Percentiles rank a stretch among this genome's conserved stretches.
Conservation (phyloP, 2,113 vertebrate species). For the Tonatia bakeri region DNA sequence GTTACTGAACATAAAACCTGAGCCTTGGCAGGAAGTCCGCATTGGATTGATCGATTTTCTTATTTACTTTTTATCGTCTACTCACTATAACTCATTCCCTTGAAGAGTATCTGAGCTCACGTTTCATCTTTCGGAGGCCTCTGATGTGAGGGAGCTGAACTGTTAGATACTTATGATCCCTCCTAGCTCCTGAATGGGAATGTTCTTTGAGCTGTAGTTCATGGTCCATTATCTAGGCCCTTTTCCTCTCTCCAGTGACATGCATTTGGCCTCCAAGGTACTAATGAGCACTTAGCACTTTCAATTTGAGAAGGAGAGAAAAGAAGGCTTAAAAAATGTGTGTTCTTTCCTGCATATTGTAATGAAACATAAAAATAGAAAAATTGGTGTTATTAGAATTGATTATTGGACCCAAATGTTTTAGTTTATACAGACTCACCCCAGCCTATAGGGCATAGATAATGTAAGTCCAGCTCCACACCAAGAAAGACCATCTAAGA, state of each 20-base stretch:
- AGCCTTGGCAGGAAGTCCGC: neutral
- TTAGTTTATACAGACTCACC: neutral
- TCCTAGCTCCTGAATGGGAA: neutral
- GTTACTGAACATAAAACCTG: neutral
- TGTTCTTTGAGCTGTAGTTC: neutral
- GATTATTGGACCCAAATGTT: neutral
- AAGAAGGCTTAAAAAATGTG: neutral
- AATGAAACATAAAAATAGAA: neutral
- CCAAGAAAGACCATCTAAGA: neutral
- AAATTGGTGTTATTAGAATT: neutral
- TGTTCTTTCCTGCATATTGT: neutral
- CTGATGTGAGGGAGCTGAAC: neutral
- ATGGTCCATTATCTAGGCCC: neutral
- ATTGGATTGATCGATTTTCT: neutral
- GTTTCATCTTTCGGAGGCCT: neutral
- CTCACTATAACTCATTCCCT: neutral
- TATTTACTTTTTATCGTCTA: neutral
- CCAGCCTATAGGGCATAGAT: neutral
- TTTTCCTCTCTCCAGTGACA: slow-evolving; percentile 30
- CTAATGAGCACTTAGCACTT: slow-evolving; percentile 34
- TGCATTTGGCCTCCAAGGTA: neutral
- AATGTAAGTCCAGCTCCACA: neutral
- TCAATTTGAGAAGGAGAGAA: slow-evolving; percentile 5
- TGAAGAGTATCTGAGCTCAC: neutral
- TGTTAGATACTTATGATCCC: neutral